These are phyloP conservation scores for Delichon dasypus DNA, from an alignment of 2,797 vertebrate genomes.

Conservation along the genomic window DNA sequence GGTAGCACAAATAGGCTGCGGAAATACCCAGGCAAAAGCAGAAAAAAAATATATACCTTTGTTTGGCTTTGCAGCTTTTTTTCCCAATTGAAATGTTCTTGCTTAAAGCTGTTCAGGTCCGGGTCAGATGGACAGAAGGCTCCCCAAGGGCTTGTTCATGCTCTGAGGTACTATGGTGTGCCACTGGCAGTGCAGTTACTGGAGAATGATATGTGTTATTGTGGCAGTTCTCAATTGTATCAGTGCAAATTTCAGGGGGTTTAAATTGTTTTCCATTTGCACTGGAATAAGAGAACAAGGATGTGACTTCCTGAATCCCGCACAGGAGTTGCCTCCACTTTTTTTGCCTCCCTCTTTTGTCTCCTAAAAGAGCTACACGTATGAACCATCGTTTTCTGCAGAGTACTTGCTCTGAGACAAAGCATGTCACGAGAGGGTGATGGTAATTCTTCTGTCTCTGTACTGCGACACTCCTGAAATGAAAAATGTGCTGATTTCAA, in stretches of 20 bases:
- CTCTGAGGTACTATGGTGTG: background rate
- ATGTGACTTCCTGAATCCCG: background rate
- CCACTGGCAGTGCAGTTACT: background rate
- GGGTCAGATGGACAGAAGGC: background rate
- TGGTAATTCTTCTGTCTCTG: rapidly evolving
- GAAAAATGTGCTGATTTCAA: background rate
- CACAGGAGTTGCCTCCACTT: background rate
- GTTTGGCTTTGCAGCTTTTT: background rate
- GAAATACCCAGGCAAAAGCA: background rate
- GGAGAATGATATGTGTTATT: background rate
- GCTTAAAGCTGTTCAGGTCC: background rate
- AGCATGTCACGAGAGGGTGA: background rate
- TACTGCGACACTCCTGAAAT: background rate
- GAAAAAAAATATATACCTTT: background rate
- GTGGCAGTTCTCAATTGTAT: background rate
- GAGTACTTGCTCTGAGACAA: background rate
- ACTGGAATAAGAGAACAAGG: background rate
- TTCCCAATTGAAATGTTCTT: background rate
- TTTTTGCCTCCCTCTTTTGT: background rate
- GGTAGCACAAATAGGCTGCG: background rate
- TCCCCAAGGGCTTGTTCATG: background rate
- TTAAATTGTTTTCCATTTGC: background rate
- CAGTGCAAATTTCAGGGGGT: background rate
- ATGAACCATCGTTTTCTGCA: background rate
- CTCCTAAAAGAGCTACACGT: background rate